A percentile compares a stretch with the other conserved stretches of the same genome.
phyloP scores from a whole-genome alignment of 2,888 invertebrate genomes.

The Cantharis rustica region DNA sequence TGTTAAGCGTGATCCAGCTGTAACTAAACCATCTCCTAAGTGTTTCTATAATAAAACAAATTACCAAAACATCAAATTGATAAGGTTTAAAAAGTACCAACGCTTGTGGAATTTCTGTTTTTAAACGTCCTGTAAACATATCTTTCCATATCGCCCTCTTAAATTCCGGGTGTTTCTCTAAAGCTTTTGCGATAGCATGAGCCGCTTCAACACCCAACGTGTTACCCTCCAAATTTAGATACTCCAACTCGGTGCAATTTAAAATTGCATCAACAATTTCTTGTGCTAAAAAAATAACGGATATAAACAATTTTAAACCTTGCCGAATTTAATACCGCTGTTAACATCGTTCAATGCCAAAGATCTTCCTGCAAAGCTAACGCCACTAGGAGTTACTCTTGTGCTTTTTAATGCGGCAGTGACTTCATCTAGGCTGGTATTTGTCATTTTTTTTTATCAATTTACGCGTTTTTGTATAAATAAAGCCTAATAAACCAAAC shows the following conservation, averaged over 20 bases:
- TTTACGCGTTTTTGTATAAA: background rate
- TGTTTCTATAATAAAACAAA: constrained; percentile 58
- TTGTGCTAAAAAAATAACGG: constrained; percentile 61
- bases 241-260: constrained; percentile 69
- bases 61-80: background rate
- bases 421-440: constrained; percentile 59
- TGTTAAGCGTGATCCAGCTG: constrained; percentile 77
- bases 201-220: constrained; percentile 92
- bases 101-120: constrained; percentile 92
- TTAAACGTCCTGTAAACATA: constrained; percentile 94
- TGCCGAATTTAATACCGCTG: constrained; percentile 68
- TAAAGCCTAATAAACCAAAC: background rate
- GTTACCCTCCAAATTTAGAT: constrained; percentile 87
- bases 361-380: constrained; percentile 81
- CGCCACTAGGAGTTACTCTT: constrained; percentile 61
- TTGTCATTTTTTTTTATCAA: background rate
- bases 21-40: constrained; percentile 80
- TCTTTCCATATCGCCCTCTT: constrained; percentile 91
- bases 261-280: constrained; percentile 78
- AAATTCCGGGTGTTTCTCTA: constrained; percentile 78
- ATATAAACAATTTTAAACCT: constrained; percentile 7
- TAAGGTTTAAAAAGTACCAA: constrained; percentile 59
- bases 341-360: constrained; percentile 77
- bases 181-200: constrained; percentile 77
- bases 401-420: constrained; percentile 58